Conservation (phyloP, 30 jellyfish, hydroid and myxozoan genomes). For the Hydra vulgaris region DNA sequence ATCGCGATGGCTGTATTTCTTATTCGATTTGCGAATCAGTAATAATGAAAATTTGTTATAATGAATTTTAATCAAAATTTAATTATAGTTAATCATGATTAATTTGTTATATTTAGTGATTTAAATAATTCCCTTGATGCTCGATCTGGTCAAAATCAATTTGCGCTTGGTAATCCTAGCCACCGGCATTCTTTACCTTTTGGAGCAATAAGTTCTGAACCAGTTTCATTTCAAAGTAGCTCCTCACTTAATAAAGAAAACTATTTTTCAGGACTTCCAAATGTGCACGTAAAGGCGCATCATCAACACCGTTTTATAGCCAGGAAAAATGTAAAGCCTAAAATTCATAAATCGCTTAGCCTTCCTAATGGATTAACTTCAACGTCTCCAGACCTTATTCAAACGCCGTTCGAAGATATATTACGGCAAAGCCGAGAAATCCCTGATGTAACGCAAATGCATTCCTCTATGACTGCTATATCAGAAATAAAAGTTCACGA, state of each 20-base stretch:
- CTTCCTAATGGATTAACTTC: background rate
- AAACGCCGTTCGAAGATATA: slow-evolving; percentile 27
- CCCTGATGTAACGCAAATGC: background rate
- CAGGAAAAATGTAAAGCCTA: slow-evolving; percentile 1
- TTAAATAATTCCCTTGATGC: background rate
- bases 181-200: background rate
- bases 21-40: too few relatives aligned
- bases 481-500: slow-evolving; percentile 6
- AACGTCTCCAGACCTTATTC: slow-evolving; percentile 23
- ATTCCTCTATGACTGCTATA: background rate
- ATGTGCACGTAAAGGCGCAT: slow-evolving; percentile 22
- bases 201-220: background rate
- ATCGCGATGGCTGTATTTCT: too few relatives aligned
- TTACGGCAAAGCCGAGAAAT: slow-evolving; percentile 12
- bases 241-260: background rate
- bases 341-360: slow-evolving; percentile 3
- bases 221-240: background rate
- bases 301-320: slow-evolving; percentile 30
- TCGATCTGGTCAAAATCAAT: slow-evolving; percentile 1
- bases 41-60: too few relatives aligned
- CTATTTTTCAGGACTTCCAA: slow-evolving; percentile 26
- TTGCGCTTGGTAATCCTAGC: background rate
- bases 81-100: too few relatives aligned
- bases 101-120: background rate
- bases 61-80: too few relatives aligned